These are phyloP conservation scores for Diabrotica virgifera DNA, from an alignment of 1,140 invertebrate genomes.

Conservation along the genomic window DNA sequence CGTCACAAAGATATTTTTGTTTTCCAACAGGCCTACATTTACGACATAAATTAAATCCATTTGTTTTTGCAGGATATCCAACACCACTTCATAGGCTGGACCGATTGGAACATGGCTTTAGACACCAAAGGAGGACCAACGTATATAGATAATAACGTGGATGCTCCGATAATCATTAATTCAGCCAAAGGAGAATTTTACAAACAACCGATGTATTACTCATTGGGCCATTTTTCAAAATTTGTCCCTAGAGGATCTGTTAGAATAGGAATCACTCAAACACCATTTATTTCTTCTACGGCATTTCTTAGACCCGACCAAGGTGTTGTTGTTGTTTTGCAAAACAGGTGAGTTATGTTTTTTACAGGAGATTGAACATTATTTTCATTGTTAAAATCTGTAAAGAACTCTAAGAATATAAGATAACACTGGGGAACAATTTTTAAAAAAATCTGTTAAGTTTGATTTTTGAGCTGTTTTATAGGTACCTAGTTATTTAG, in stretches of 20 bases:
- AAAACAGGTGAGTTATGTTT: conserved; percentile 19
- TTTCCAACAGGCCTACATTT: too few relatives aligned
- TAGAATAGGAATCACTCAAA: conserved; percentile 38
- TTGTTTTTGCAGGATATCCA: conserved; percentile 53
- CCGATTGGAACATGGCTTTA: conserved; percentile 76
- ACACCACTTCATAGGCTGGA: conserved; percentile 60
- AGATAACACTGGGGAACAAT: too few relatives aligned
- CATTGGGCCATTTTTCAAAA: conserved; percentile 65
- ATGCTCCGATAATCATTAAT: conserved; percentile 67
- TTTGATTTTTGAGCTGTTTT: too few relatives aligned
- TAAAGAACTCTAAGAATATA: too few relatives aligned
- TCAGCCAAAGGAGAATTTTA: conserved; percentile 57
- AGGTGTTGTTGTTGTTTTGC: conserved; percentile 48
- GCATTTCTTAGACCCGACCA: conserved; percentile 55
- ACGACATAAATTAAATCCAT: too few relatives aligned
- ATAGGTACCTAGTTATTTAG: too few relatives aligned
- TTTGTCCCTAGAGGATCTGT: conserved; percentile 55
- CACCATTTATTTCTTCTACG: conserved; percentile 39
- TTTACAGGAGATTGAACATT: too few relatives aligned
- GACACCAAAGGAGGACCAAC: conserved; percentile 65
- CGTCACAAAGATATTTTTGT: too few relatives aligned
- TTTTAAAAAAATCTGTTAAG: too few relatives aligned
- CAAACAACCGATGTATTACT: conserved; percentile 71
- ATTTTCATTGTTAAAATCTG: too few relatives aligned
- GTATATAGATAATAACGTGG: conserved; percentile 65